Base-by-base conservation (phyloP, 2,113 vertebrate species). In the Zosterops pallidus region DNA sequence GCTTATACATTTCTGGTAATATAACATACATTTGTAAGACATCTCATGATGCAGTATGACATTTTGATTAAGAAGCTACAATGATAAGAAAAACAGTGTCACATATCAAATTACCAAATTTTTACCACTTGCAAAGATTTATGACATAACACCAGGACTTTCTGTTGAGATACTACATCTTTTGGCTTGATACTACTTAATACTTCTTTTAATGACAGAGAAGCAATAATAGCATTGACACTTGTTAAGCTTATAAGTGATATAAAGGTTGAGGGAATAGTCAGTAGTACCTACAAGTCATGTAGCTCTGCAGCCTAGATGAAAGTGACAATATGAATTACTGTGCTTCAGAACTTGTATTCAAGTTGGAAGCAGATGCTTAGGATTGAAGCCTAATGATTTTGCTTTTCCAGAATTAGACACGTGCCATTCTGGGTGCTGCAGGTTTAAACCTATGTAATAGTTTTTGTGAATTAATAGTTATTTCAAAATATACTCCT, bases 41-140 rank as follows among this genome's bases (percentile, higher is more conserved):
- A 50, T 68, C 9, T 92, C 60, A 59, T 47, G 33, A 84, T 60
- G 33, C 35, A 56, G 24, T 25, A 26, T 56, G 69, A 56, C 69
- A 85, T 82, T 94, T 89, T 91, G 64, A 94, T 86, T 87, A 85
- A 86, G 74, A 92, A 63, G 22, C 18, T 52, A 26, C 26, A 52
- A 49, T 64, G 55, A 71, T 59, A 81, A 86, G 65, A 75, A 81
- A 89, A 86, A 68, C 52, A 56, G 19, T 64, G 29, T 23, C 39
- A 64, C n/a, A 56, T 23, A 59, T 63, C 12, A 84, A 74, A 63
- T 56, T 57, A 75, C 47, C 80, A 67, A 26, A 82, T 86, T 91
- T 67, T 89, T 35, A 59, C 31, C 55, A 20, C 39, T 39, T 53
- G 46, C 9, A 44, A 49, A 59, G 14, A 62, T 60, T 47, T n/a